Evolutionary conservation across 1,140 invertebrate genomes (phyloP), one percentile per base, ranked within the genome.

Genomic region (Bursaphelenchus mucronatus): DNA sequence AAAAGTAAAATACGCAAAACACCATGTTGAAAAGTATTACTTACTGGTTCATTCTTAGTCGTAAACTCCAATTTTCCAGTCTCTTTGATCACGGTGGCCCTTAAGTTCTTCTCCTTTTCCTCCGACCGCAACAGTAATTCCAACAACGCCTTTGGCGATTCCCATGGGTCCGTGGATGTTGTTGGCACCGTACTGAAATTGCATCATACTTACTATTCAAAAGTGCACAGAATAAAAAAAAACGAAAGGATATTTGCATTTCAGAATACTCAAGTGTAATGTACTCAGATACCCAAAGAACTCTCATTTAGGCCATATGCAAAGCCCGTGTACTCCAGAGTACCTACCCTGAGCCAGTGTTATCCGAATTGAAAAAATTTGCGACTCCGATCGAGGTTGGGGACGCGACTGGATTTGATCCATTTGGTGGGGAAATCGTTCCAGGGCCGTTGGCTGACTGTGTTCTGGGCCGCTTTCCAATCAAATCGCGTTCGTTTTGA

Each of bases 51-150:
- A n/a, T 75, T 21, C 41, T 59, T 70, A 10, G 66, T 69, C 11
- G 76, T 64, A 50, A 76, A 79, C 43, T 79, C 77, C 40, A 79
- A 54, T 47, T 69, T 77, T 53, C 73, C 69, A 8, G 77, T 82
- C 45, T 81, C 69, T 15, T 70, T 66, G 58, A 79, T 80, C 11
- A 79, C 77, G 9, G 76, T 68, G 39, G 78, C 77, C n/a, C 80
- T 47, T 17, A 81, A 67, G 47, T 61, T 70, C 30, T 70, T 69
- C 21, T 81, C 76, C 50, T 76, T 76, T n/a, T 68, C 66, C 47
- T 79, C 77, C 0, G 74, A 70, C n/a, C 67, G 62, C 1, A 81
- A 50, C 9, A 79, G 57, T 10, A 61, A 66, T n/a, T 75, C 68
- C 8, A 79, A 45, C 8, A 79, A 50, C 13, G 43, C 55, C 21